phyloP scores from a whole-genome alignment of 2,888 invertebrate genomes.

The Cerastoderma edule region DNA sequence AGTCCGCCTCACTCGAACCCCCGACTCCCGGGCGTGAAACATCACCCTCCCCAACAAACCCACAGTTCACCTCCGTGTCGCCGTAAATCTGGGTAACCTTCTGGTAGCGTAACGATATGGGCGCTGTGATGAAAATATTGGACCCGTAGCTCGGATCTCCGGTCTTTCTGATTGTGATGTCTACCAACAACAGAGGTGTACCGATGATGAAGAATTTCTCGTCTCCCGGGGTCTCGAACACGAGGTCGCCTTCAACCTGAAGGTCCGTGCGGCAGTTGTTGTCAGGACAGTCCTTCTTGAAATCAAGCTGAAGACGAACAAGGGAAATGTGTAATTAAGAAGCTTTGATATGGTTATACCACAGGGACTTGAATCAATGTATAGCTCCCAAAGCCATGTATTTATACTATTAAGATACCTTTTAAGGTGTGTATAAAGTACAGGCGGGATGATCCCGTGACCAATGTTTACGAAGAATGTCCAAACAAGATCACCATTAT shows the following conservation, averaged over 20 bases:
- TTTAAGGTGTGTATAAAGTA: no score
- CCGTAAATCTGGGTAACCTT: slow-evolving; percentile 49
- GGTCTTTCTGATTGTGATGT: slow-evolving; percentile 61
- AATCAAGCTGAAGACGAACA: slow-evolving; percentile 61
- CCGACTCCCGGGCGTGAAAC: neutral
- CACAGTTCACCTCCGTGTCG: slow-evolving; percentile 54
- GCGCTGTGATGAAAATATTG: slow-evolving; percentile 61
- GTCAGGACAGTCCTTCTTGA: slow-evolving; percentile 65
- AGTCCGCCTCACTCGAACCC: neutral
- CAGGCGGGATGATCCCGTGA: no score
- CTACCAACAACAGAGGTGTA: slow-evolving; percentile 58
- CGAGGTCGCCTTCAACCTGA: slow-evolving; percentile 37
- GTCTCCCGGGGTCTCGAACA: slow-evolving; percentile 28
- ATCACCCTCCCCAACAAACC: slow-evolving; percentile 32
- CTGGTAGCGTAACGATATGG: slow-evolving; percentile 52
- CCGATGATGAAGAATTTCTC: slow-evolving; percentile 57
- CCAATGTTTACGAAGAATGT: no score
- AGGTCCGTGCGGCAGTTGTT: slow-evolving; percentile 65
- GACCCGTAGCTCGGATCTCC: slow-evolving; percentile 70
- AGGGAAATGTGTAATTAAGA: no score
- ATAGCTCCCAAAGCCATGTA: no score
- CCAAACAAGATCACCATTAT: no score
- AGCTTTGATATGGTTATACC: no score
- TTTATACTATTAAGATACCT: no score
- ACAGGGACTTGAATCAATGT: no score